Percentiles rank a stretch among this genome's conserved stretches.
Evolutionary conservation across 2,113 vertebrate genomes (phyloP).

Genomic region (Patagioenas fasciata): DNA sequence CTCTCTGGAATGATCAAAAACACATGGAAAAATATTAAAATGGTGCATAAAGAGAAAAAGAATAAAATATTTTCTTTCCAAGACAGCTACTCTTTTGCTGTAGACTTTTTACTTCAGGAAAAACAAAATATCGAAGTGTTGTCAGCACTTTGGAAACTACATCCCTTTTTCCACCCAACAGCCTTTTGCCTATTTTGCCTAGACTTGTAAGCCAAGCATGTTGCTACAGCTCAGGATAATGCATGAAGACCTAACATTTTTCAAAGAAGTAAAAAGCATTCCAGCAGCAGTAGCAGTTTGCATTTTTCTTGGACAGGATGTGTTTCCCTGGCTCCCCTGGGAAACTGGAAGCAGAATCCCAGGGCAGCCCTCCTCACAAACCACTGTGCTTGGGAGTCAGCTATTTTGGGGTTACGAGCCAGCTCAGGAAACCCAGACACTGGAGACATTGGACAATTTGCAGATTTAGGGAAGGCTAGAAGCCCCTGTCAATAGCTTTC

Average conservation of each 20-base stretch:
- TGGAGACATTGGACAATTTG: not conserved
- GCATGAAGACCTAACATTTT: not conserved
- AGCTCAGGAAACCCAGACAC: not conserved
- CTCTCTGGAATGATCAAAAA: constrained; percentile 14
- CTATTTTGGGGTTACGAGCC: not conserved
- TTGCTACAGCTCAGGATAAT: not conserved
- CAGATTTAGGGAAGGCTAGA: not conserved
- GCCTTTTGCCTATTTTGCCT: constrained; percentile 1
- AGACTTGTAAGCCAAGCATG: not conserved
- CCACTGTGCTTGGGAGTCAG: not conserved
- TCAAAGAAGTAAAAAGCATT: not conserved
- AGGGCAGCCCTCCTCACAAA: not conserved
- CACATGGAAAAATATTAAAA: constrained; percentile 50
- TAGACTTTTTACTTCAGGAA: not conserved
- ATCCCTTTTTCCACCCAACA: not conserved
- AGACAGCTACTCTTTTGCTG: not conserved
- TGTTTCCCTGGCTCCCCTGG: not conserved
- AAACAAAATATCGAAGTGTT: not conserved
- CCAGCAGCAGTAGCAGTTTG: constrained; percentile 12
- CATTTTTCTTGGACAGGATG: constrained; percentile 33
- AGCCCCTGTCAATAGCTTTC: not conserved
- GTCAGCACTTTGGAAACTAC: not conserved
- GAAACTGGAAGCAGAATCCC: not conserved
- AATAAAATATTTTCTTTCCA: constrained; percentile 8
- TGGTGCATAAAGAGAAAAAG: not conserved